Conservation (phyloP, 1,140 invertebrate genomes). For the Trichonephila clavipes region DNA sequence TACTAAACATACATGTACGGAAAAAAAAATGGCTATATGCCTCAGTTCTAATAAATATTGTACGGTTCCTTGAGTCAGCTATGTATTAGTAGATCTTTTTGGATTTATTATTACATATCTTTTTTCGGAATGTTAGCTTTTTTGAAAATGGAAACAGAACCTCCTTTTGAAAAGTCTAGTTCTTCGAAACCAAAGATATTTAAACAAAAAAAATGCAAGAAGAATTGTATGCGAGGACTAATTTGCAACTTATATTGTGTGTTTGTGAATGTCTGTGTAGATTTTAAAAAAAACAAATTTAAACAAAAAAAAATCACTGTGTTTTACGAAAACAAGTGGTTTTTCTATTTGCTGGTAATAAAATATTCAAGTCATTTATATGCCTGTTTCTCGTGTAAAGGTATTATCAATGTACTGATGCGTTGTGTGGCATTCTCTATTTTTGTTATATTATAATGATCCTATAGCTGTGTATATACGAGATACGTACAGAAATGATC, state of each 20-base stretch:
- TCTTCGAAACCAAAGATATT: conserved; percentile 65
- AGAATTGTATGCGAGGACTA: background rate
- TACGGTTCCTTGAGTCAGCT: conserved; percentile 68
- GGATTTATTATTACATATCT: conserved; percentile 57
- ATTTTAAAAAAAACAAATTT: conserved; percentile 6
- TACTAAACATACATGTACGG: conserved; percentile 60
- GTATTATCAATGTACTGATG: conserved; percentile 64
- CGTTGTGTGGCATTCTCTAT: conserved; percentile 65
- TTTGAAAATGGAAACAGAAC: conserved; percentile 49
- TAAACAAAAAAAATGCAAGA: background rate
- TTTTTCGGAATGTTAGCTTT: conserved; percentile 71
- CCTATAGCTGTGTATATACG: conserved; percentile 26
- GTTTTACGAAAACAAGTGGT: background rate
- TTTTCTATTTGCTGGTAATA: conserved; percentile 69
- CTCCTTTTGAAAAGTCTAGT: conserved; percentile 61
- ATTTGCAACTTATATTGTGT: conserved; percentile 60
- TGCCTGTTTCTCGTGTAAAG: conserved; percentile 63
- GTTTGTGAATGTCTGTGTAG: conserved; percentile 68
- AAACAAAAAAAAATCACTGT: background rate
- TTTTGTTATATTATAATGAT: conserved; percentile 71
- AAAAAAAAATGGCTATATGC: conserved; percentile 33
- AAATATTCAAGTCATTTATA: conserved; percentile 68
- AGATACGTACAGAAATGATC: background rate
- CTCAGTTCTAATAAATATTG: conserved; percentile 56
- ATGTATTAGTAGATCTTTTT: conserved; percentile 71